phyloP scores from a whole-genome alignment of 2,888 invertebrate genomes.

The Tipula confusa region DNA sequence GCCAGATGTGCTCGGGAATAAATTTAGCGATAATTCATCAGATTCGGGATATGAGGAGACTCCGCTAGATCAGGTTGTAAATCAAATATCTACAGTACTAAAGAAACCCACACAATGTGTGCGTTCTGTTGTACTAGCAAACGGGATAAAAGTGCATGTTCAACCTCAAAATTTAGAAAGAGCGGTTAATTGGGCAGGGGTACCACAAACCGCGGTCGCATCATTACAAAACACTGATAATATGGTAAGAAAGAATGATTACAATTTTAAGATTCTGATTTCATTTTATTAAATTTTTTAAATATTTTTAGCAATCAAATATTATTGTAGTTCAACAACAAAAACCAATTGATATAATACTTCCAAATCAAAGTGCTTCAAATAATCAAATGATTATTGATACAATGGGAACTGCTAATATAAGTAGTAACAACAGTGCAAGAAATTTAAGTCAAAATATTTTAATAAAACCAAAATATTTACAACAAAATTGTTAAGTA shows the following conservation, averaged over 20 bases:
- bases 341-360: not conserved
- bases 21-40: constrained; percentile 62
- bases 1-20: constrained; percentile 42
- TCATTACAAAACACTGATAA: constrained; percentile 25
- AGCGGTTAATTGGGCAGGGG: constrained; percentile 34
- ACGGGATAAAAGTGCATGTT: constrained; percentile 33
- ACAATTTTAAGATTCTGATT: too few species aligned
- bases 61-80: constrained; percentile 41
- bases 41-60: constrained; percentile 69
- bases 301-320: not conserved
- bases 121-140: constrained; percentile 31
- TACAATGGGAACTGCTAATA: constrained; percentile 33
- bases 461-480: constrained; percentile 42
- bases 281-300: not conserved
- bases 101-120: not conserved
- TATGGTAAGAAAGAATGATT: too few species aligned
- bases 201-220: constrained; percentile 30
- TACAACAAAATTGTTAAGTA: constrained; percentile 28
- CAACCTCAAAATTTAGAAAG: constrained; percentile 33
- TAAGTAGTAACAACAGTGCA: constrained; percentile 30
- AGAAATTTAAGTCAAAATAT: constrained; percentile 43
- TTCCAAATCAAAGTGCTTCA: constrained; percentile 15
- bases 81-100: not conserved
- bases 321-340: constrained; percentile 21
- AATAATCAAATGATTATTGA: constrained; percentile 20